Conservation (phyloP, 1,140 invertebrate genomes). For the Orussus abietinus region DNA sequence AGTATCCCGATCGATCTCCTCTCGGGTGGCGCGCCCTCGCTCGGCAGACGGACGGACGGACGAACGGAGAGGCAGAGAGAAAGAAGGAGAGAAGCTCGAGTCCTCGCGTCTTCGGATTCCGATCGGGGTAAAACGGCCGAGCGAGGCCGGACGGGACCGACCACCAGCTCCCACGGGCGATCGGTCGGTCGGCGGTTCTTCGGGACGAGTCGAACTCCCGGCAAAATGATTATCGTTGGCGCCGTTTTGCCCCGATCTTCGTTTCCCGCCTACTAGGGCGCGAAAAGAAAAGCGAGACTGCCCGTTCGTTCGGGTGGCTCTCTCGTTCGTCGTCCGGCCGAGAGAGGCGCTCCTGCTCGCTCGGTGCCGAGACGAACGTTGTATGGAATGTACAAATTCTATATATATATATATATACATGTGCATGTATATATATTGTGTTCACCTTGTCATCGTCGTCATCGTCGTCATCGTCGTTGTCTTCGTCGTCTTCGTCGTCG, state of each 20-base stretch:
- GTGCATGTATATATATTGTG: constrained; percentile 4
- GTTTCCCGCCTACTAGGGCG: not conserved
- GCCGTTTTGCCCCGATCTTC: not conserved
- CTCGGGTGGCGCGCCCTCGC: too few relatives aligned
- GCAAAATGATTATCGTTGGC: constrained; percentile 9
- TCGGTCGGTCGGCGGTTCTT: not conserved
- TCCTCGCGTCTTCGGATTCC: too few relatives aligned
- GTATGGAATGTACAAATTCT: constrained; percentile 68
- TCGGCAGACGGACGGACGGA: not conserved
- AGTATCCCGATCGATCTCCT: too few relatives aligned
- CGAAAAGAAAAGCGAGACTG: too few relatives aligned
- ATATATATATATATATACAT: constrained; percentile 3
- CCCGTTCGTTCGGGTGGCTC: not conserved
- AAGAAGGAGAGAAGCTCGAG: too few relatives aligned
- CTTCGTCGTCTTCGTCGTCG: constrained; percentile 12
- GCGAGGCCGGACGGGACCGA: constrained; percentile 8
- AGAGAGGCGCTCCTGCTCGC: not conserved
- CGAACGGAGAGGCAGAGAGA: not conserved
- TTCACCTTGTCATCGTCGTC: not conserved
- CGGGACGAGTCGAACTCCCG: constrained; percentile 4
- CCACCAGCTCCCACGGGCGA: not conserved
- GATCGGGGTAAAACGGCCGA: constrained; percentile 17
- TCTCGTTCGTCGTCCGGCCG: constrained; percentile 18
- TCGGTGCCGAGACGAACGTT: constrained; percentile 53
- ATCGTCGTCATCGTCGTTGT: not conserved